Evolutionary conservation across 2,888 invertebrate species (phyloP), one percentile per base, ranked within the genome.

Genomic region (Nebria brevicollis): DNA sequence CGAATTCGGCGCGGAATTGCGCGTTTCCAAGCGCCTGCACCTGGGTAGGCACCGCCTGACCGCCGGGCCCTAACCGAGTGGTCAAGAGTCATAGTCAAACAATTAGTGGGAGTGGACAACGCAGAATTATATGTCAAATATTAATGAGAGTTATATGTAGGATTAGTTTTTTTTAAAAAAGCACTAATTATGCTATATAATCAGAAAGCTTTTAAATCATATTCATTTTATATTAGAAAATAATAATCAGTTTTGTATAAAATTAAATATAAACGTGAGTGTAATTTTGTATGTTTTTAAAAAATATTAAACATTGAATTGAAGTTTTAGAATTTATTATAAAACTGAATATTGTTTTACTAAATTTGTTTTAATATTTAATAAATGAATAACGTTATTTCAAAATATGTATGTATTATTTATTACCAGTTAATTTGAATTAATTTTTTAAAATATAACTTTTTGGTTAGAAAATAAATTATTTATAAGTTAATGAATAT

Each of bases 1-100:
- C 95, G 89, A 98, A 98, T 89, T 98, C 97, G 2, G 98, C 97
- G 83, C 94, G 93, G 90, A 96, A 96, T 83, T 94, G 93, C 75
- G 94, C 95, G 83, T 94, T 92, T 84, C 95, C 95, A 82, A 95
- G 94, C 87, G 96, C 94, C 86, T 95, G 94, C 84, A 97, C 96
- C 89, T 96, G 96, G 84, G 96, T 96, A 82, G 96, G 96, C 86
- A 97, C 95, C 83, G 96, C 94, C 89, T 96, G 95, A 86, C 96
- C 97, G 88, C 96, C 96, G 85, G 98, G 97, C 91, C 97, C 98
- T 97, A 77, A 20, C 66, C 54, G 54, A 54, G 54, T 75, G 41
- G 75, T 72, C 77, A 78, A 34, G 54, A 54, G 82, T 82, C 78
- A 78, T 26, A 75, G 80, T 80, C 80, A 80, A 78, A 72, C 8